phyloP scores from a whole-genome alignment of 2,113 vertebrate species.

The Takifugu bimaculatus region DNA sequence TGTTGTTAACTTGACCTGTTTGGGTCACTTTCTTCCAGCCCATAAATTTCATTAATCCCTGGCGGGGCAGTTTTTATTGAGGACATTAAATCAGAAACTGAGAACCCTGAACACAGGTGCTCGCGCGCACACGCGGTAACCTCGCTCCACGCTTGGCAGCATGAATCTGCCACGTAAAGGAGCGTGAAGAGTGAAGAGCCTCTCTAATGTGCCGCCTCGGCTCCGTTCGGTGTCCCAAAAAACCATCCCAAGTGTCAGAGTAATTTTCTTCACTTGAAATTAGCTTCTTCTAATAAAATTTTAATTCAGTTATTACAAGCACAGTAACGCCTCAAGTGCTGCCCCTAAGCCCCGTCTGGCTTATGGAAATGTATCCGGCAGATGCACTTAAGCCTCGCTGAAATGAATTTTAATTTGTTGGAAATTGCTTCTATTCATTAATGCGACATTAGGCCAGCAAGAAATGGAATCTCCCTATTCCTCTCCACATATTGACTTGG shows the following conservation, averaged over 20 bases:
- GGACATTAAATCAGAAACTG: conserved; percentile 17
- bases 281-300: conserved; percentile 63
- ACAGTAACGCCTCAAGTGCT: conserved; percentile 44
- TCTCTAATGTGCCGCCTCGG: conserved; percentile 20
- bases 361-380: conserved; percentile 55
- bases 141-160: conserved; percentile 22
- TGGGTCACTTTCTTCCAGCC: conserved; percentile 19
- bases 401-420: conserved; percentile 61
- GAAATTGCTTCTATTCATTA: conserved; percentile 54
- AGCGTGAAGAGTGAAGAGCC: conserved; percentile 35
- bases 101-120: background rate
- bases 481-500: conserved; percentile 3
- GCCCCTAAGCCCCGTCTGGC: conserved; percentile 38
- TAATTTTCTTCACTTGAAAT: conserved; percentile 60
- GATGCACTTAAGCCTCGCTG: conserved; percentile 48
- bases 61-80: no score
- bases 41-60: conserved; percentile 38
- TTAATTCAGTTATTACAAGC: conserved; percentile 68
- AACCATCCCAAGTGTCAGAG: conserved; percentile 47
- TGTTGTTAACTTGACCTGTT: conserved; percentile 39
- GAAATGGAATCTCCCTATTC: conserved; percentile 21
- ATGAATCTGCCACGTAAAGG: conserved; percentile 30
- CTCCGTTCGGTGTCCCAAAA: conserved; percentile 29
- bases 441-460: conserved; percentile 12
- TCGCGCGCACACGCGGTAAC: conserved; percentile 6